These are phyloP conservation scores for Galeopterus variegatus DNA, from an alignment of 2,113 vertebrate species.

Conservation along the genomic window DNA sequence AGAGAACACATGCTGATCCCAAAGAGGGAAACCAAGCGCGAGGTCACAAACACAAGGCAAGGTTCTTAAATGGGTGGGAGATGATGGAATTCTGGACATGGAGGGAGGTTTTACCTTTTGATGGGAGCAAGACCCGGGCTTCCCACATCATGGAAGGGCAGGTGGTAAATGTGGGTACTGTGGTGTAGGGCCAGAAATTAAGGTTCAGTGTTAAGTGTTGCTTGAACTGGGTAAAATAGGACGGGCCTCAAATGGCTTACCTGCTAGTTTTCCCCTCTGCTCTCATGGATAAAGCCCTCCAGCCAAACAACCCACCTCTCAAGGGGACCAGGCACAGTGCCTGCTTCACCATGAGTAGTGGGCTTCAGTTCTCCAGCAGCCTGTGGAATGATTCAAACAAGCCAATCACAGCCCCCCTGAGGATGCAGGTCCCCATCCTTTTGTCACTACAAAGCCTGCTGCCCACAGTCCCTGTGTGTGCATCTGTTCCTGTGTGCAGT, in stretches of 20 bases:
- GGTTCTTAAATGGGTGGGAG: not conserved
- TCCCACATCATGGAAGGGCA: fast-evolving
- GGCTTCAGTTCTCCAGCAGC: too few relatives aligned
- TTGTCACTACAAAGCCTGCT: not conserved
- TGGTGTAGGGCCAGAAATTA: not conserved
- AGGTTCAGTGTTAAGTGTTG: not conserved
- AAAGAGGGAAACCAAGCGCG: not conserved
- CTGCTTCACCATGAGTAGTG: fast-evolving
- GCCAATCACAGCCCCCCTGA: not conserved
- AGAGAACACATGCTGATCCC: too few relatives aligned
- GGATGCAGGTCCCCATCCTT: not conserved
- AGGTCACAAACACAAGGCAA: not conserved
- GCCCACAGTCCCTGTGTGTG: fast-evolving
- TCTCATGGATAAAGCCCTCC: too few relatives aligned
- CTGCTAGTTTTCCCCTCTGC: too few relatives aligned
- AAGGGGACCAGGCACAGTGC: not conserved
- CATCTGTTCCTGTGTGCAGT: too few relatives aligned
- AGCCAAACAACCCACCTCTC: not conserved
- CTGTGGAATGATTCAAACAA: not conserved
- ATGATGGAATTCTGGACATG: too few relatives aligned
- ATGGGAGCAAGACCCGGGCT: not conserved
- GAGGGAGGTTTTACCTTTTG: too few relatives aligned
- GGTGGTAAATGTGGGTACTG: fast-evolving
- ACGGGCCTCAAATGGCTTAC: not conserved
- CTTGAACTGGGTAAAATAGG: too few relatives aligned